phyloP scores from a whole-genome alignment of 1,140 invertebrate genomes.

The Ceratosolen fusciceps region DNA sequence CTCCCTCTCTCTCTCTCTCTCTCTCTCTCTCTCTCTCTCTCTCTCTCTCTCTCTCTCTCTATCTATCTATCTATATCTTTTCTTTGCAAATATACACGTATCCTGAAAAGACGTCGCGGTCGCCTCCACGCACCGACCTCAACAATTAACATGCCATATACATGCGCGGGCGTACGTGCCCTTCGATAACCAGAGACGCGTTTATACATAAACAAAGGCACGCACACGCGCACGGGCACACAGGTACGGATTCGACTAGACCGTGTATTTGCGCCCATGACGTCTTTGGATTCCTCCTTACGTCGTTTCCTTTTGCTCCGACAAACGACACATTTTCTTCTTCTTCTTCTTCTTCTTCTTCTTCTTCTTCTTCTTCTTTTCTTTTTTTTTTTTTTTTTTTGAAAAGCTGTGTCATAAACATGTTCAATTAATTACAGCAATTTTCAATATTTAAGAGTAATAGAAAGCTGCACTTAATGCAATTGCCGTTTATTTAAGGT shows the following conservation, averaged over 20 bases:
- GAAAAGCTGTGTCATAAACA: not conserved
- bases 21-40: not conserved
- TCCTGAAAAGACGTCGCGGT: not conserved
- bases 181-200: too few relatives aligned
- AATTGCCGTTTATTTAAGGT: not conserved
- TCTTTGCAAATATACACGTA: not conserved
- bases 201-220: too few relatives aligned
- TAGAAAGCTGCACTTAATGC: not conserved
- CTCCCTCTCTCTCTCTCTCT: not conserved
- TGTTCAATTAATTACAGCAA: not conserved
- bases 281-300: not conserved
- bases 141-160: not conserved
- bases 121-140: conserved; percentile 15
- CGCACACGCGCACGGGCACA: not conserved
- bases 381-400: not conserved
- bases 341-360: too few relatives aligned
- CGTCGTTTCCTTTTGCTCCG: conserved; percentile 1
- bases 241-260: too few relatives aligned
- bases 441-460: not conserved
- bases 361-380: not conserved
- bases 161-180: not conserved
- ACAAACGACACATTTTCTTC: not conserved
- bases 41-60: not conserved
- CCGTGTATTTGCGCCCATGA: conserved; percentile 6
- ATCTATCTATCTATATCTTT: too few relatives aligned